A percentile compares a stretch with the other conserved stretches of the same genome.
Evolutionary conservation across 2,888 invertebrate genomes (phyloP).

Genomic region (Calephelis perditalis): DNA sequence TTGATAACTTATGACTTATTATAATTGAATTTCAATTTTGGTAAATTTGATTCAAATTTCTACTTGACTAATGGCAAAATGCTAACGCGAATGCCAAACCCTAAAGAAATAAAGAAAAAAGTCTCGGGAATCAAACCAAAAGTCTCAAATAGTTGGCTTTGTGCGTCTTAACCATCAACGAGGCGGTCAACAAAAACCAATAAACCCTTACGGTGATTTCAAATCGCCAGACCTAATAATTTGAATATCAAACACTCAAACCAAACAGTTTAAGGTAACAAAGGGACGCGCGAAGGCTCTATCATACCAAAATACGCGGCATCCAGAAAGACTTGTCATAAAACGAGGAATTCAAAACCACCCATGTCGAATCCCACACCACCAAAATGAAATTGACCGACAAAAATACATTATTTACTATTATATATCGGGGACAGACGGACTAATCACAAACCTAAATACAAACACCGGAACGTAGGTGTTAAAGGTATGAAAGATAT

Average conservation of each 20-base stretch:
- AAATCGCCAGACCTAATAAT: slow-evolving; percentile 11
- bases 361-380: slow-evolving; percentile 66
- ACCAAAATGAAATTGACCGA: slow-evolving; percentile 67
- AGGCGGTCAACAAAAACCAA: neutral
- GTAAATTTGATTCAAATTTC: too few relatives aligned
- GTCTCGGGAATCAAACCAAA: too few relatives aligned
- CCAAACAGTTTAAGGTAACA: slow-evolving; percentile 35
- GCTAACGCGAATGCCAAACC: too few relatives aligned
- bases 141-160: too few relatives aligned
- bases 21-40: too few relatives aligned
- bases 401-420: slow-evolving; percentile 77
- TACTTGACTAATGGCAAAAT: too few relatives aligned
- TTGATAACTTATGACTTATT: too few relatives aligned
- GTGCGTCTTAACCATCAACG: too few relatives aligned
- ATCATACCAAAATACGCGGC: slow-evolving; percentile 30
- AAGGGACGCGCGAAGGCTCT: slow-evolving; percentile 27
- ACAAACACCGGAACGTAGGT: slow-evolving; percentile 57
- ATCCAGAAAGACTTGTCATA: slow-evolving; percentile 33
- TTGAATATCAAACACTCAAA: slow-evolving; percentile 17
- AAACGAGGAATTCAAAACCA: slow-evolving; percentile 47
- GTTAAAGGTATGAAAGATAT: slow-evolving; percentile 60
- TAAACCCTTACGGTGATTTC: neutral
- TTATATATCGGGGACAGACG: slow-evolving; percentile 72
- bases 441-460: slow-evolving; percentile 71
- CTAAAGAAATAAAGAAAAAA: too few relatives aligned